Evolutionary conservation across 2,888 invertebrate species (phyloP).

Genomic region (Drosophila greeni): DNA sequence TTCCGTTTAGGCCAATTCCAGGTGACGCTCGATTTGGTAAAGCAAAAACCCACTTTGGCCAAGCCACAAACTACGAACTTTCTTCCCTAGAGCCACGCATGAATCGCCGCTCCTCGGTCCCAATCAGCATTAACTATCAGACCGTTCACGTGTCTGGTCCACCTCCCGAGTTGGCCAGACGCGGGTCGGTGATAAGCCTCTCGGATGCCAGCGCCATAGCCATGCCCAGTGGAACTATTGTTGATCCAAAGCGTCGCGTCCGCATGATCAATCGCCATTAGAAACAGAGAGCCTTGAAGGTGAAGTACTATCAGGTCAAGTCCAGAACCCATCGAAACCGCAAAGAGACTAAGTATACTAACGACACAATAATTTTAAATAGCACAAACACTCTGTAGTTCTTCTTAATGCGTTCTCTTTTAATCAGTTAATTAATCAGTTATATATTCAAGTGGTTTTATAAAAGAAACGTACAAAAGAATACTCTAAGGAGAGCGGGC

Average conservation of each 20-base stretch:
- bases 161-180: slow-evolving; percentile 42
- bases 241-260: slow-evolving; percentile 75
- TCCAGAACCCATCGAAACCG: slow-evolving; percentile 20
- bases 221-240: slow-evolving; percentile 29
- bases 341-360: slow-evolving; percentile 27
- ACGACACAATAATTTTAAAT: slow-evolving; percentile 12
- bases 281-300: not conserved
- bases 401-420: slow-evolving; percentile 42
- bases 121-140: slow-evolving; percentile 69
- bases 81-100: slow-evolving; percentile 40
- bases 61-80: slow-evolving; percentile 8
- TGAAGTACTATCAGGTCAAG: not conserved
- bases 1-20: slow-evolving; percentile 14
- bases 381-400: slow-evolving; percentile 11
- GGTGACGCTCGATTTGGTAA: slow-evolving; percentile 49
- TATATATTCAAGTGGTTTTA: slow-evolving; percentile 39
- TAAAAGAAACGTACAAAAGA: slow-evolving; percentile 49
- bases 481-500: slow-evolving; percentile 28
- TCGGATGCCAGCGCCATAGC: slow-evolving; percentile 29
- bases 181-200: slow-evolving; percentile 62
- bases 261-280: slow-evolving; percentile 78
- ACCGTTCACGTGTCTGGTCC: slow-evolving; percentile 46
- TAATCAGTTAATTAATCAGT: slow-evolving; percentile 42
- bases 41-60: not conserved
- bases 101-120: slow-evolving; percentile 70